Evolutionary conservation across 2,113 vertebrate species (phyloP).

Genomic region (Stigmatopora argus): DNA sequence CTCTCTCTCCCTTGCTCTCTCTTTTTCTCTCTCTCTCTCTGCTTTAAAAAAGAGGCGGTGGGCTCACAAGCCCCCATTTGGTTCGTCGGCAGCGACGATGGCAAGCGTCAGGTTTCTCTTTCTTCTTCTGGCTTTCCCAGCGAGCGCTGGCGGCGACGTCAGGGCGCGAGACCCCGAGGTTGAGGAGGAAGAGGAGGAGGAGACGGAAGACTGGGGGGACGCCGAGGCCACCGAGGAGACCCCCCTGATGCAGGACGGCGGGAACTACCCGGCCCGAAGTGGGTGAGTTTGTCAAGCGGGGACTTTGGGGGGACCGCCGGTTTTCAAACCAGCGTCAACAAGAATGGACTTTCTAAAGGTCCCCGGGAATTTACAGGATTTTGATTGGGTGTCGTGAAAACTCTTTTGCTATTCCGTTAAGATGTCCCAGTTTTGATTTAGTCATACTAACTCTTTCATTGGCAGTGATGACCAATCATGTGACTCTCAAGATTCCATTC

Average conservation of each 20-base stretch:
- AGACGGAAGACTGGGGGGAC: neutral
- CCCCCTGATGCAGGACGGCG: neutral
- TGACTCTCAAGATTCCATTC: too few relatives aligned
- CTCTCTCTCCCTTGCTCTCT: neutral
- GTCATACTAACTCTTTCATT: too few relatives aligned
- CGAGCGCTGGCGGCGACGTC: neutral
- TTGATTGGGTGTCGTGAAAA: too few relatives aligned
- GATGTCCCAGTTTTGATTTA: too few relatives aligned
- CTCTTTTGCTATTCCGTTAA: too few relatives aligned
- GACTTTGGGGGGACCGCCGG: too few relatives aligned
- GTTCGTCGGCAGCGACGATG: neutral
- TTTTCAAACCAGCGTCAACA: too few relatives aligned
- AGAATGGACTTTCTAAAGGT: too few relatives aligned
- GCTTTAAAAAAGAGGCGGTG: neutral
- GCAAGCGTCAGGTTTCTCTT: neutral
- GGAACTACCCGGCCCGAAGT: conserved; percentile 3
- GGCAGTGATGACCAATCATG: too few relatives aligned
- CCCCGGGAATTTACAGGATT: too few relatives aligned
- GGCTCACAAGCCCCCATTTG: neutral
- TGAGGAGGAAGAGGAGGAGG: neutral
- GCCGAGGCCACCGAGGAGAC: conserved; percentile 1
- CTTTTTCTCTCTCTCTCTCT: neutral
- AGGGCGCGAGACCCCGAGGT: conserved; percentile 11
- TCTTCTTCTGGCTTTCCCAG: neutral
- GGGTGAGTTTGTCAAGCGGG: neutral